Conservation (phyloP, 2,888 invertebrate species). For the Geotrupes spiniger region DNA sequence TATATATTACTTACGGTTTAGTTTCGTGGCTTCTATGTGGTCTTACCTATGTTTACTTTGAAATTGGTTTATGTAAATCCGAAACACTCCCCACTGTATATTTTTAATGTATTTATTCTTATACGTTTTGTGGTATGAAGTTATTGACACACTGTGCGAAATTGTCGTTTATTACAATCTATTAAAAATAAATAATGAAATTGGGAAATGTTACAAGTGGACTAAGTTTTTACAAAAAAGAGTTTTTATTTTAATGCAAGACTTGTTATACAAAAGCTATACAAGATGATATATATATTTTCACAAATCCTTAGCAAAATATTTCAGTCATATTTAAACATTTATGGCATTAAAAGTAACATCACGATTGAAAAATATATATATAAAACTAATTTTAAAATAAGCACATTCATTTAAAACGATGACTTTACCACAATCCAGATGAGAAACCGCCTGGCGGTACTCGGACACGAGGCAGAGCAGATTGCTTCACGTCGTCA, state of each 20-base stretch:
- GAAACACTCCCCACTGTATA: too few species aligned
- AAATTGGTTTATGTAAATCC: too few species aligned
- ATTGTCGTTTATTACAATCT: too few species aligned
- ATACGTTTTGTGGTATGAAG: too few species aligned
- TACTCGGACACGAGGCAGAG: constrained; percentile 32
- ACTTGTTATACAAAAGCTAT: neutral
- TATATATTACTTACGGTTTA: too few species aligned
- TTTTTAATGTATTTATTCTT: too few species aligned
- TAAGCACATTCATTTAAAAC: constrained; percentile 8
- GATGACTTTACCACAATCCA: constrained; percentile 37
- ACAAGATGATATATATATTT: neutral
- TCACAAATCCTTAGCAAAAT: neutral
- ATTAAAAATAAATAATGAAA: too few species aligned
- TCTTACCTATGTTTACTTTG: too few species aligned
- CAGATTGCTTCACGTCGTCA: constrained; percentile 12
- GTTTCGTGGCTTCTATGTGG: too few species aligned
- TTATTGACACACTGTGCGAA: too few species aligned
- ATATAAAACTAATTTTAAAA: too few species aligned
- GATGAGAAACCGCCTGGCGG: constrained; percentile 43
- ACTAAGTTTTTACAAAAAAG: constrained; percentile 8
- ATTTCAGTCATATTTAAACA: neutral
- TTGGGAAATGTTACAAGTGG: neutral
- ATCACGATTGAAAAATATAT: too few species aligned
- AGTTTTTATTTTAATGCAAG: constrained; percentile 7
- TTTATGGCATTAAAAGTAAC: constrained; percentile 5